These are phyloP conservation scores for Chouioia cunea DNA, from an alignment of 2,888 invertebrate genomes.

Conservation along the genomic window DNA sequence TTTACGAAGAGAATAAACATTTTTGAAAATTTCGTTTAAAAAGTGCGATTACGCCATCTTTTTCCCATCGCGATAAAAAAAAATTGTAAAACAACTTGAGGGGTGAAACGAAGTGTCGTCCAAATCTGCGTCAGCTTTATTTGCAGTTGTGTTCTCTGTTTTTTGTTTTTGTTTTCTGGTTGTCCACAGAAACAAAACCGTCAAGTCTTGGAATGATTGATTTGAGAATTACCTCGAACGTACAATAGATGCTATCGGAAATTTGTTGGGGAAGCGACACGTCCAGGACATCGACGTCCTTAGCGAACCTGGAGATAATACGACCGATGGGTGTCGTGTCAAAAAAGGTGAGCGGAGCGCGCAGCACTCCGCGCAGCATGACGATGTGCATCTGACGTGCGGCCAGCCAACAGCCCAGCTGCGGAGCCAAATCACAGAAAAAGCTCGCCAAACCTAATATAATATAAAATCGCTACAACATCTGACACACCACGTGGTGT, in stretches of 20 bases:
- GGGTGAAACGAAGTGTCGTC: not conserved
- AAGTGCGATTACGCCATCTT: slow-evolving; percentile 6
- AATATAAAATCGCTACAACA: slow-evolving; percentile 73
- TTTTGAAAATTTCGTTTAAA: too few species aligned
- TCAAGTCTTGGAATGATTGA: slow-evolving; percentile 15
- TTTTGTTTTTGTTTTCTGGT: not conserved
- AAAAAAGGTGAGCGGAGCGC: slow-evolving; percentile 70
- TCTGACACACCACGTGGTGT: slow-evolving; percentile 62
- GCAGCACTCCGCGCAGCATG: slow-evolving; percentile 68
- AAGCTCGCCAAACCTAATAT: slow-evolving; percentile 70
- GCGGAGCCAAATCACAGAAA: slow-evolving; percentile 77
- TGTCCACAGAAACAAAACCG: not conserved
- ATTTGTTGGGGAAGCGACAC: slow-evolving; percentile 76
- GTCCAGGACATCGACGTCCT: slow-evolving; percentile 82
- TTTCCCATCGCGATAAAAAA: slow-evolving; percentile 16
- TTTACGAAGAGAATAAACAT: not conserved
- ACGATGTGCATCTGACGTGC: slow-evolving; percentile 71
- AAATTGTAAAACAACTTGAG: slow-evolving; percentile 1
- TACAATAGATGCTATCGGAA: slow-evolving; percentile 78
- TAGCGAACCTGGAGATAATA: slow-evolving; percentile 77
- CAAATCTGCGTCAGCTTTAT: slow-evolving; percentile 8
- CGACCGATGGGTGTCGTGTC: slow-evolving; percentile 71
- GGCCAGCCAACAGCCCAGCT: slow-evolving; percentile 78
- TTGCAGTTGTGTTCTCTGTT: not conserved
- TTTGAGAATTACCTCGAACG: slow-evolving; percentile 77